phyloP scores from a whole-genome alignment of 2,797 vertebrate species.

The Telmatherina bonti region DNA sequence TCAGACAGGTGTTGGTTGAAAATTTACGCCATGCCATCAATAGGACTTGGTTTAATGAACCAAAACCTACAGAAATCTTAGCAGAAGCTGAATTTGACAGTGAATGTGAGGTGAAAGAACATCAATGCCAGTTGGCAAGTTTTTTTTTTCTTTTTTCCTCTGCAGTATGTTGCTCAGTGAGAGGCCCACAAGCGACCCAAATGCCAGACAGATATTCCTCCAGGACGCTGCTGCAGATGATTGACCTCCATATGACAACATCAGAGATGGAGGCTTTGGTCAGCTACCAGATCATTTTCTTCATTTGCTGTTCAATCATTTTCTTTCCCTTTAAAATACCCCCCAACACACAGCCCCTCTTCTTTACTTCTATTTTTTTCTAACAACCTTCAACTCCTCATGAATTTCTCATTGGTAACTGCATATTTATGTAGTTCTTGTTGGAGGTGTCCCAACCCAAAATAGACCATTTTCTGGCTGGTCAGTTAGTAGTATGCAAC shows the following conservation, averaged over 20 bases:
- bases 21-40: neutral
- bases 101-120: neutral
- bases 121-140: neutral
- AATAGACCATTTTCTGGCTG: neutral
- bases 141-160: conserved; percentile 1
- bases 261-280: conserved; percentile 45
- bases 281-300: conserved; percentile 22
- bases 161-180: conserved; percentile 46
- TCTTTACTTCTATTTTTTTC: neutral
- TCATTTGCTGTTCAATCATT: conserved; percentile 8
- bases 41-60: neutral
- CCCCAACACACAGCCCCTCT: too few species aligned
- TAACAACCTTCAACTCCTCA: neutral
- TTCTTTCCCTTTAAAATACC: conserved; percentile 20
- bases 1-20: conserved; percentile 2
- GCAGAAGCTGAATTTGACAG: conserved; percentile 21
- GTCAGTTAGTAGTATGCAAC: neutral
- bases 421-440: neutral
- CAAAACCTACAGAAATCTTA: conserved; percentile 9
- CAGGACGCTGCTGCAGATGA: conserved; percentile 47
- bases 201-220: conserved; percentile 50
- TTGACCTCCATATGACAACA: conserved; percentile 62
- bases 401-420: neutral
- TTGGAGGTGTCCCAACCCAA: neutral
- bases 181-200: conserved; percentile 41